phyloP scores from a whole-genome alignment of 1,140 invertebrate genomes.

The Papilio machaon region DNA sequence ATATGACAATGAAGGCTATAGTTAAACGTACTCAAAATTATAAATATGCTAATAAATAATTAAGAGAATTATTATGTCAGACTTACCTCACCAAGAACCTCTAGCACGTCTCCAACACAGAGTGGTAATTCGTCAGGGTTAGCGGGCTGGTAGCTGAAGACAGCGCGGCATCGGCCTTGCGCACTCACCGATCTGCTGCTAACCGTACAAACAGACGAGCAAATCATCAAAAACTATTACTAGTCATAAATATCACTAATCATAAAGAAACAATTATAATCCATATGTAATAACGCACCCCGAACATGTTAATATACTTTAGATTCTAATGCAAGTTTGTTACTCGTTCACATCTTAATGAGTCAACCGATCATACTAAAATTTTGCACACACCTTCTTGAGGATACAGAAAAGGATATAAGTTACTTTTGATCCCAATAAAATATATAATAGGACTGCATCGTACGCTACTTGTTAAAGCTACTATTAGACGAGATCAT shows the following conservation, averaged over 20 bases:
- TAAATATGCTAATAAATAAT: not conserved
- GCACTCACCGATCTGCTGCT: constrained; percentile 71
- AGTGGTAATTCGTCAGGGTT: constrained; percentile 96
- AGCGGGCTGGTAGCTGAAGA: constrained; percentile 95
- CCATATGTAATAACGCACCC: not conserved
- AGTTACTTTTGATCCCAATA: too few relatives aligned
- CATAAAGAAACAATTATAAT: not conserved
- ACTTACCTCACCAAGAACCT: constrained; percentile 91
- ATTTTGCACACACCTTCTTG: not conserved
- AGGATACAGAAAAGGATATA: not conserved
- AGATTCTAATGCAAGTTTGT: not conserved
- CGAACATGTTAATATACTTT: not conserved
- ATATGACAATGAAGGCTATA: not conserved
- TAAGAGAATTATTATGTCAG: not conserved
- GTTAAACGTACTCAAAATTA: not conserved
- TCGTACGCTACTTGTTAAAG: not conserved
- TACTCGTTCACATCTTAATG: not conserved
- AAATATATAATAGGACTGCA: not conserved
- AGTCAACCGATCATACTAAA: not conserved
- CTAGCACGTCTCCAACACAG: constrained; percentile 92
- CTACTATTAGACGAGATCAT: not conserved
- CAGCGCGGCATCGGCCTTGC: constrained; percentile 88
- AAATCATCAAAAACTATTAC: not conserved
- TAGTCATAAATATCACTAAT: not conserved
- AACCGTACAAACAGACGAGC: constrained; percentile 1